Conservation (phyloP, 92 coral and sea anemone genomes). For the Porites rus region DNA sequence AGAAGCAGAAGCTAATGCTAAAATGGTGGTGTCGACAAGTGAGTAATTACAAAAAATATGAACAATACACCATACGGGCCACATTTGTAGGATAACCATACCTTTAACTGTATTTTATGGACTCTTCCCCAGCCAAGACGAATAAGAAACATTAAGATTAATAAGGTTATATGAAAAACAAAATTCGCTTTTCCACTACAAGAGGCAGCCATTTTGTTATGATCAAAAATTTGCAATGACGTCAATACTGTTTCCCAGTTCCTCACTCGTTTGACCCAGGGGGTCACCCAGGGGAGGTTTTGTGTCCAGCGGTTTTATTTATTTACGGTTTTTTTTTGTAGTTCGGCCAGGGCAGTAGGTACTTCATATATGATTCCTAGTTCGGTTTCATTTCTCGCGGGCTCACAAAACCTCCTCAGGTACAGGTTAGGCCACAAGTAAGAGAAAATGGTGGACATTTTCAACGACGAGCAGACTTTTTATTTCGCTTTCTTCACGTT, state of each 20-base stretch:
- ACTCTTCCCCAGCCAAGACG: conserved; percentile 28
- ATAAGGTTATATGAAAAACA: conserved; percentile 21
- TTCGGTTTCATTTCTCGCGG: too few relatives aligned
- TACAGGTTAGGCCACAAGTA: too few relatives aligned
- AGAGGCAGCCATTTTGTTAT: conserved; percentile 74
- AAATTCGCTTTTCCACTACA: conserved; percentile 21
- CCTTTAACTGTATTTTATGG: conserved; percentile 57
- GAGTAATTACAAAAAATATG: not conserved
- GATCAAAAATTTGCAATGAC: conserved; percentile 61
- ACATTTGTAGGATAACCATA: not conserved
- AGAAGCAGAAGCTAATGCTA: too few relatives aligned
- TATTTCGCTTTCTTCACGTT: conserved; percentile 85
- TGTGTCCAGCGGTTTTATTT: too few relatives aligned
- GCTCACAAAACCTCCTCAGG: too few relatives aligned
- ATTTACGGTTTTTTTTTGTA: not conserved
- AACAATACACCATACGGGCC: not conserved
- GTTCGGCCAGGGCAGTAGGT: too few relatives aligned
- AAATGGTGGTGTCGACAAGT: too few relatives aligned
- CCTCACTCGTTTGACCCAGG: not conserved
- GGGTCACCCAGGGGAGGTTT: too few relatives aligned
- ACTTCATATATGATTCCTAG: too few relatives aligned
- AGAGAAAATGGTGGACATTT: conserved; percentile 41
- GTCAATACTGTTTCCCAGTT: conserved; percentile 54
- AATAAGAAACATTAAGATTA: conserved; percentile 37
- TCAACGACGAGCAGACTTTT: conserved; percentile 86